These are phyloP conservation scores for Gila robusta DNA, from an alignment of 2,797 vertebrate genomes.

Conservation along the genomic window DNA sequence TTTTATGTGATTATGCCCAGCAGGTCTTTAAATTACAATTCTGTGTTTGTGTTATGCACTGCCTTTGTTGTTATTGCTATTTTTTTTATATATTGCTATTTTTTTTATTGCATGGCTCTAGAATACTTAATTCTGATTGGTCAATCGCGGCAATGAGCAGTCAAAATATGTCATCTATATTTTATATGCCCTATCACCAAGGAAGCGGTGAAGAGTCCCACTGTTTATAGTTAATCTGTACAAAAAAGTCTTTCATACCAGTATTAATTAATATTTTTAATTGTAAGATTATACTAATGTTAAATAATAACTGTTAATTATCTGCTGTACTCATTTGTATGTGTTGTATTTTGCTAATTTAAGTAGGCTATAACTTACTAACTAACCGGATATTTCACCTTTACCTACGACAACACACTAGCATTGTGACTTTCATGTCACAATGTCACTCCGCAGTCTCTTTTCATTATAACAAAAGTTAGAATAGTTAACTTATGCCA, in stretches of 20 bases:
- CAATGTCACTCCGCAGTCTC: not conserved
- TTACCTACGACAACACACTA: not conserved
- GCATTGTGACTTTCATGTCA: not conserved
- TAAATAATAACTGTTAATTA: not conserved
- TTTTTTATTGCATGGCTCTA: not conserved
- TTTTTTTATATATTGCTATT: not conserved
- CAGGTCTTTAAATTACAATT: not conserved
- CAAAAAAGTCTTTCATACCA: not conserved
- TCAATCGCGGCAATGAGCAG: not conserved
- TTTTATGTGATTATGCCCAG: not conserved
- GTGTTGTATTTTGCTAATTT: not conserved
- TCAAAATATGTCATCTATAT: not conserved
- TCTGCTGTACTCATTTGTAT: not conserved
- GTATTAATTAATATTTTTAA: not conserved
- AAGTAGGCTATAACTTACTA: not conserved
- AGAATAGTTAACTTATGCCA: not conserved
- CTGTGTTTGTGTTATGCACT: not conserved
- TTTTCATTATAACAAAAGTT: not conserved
- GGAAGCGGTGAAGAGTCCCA: not conserved
- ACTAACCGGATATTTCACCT: not conserved
- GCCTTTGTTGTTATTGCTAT: not conserved
- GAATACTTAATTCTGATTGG: not conserved
- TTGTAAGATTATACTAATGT: not conserved
- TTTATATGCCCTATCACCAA: not conserved
- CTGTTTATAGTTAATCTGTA: not conserved